phyloP scores from a whole-genome alignment of 2,888 invertebrate genomes.

The Sipha maydis region DNA sequence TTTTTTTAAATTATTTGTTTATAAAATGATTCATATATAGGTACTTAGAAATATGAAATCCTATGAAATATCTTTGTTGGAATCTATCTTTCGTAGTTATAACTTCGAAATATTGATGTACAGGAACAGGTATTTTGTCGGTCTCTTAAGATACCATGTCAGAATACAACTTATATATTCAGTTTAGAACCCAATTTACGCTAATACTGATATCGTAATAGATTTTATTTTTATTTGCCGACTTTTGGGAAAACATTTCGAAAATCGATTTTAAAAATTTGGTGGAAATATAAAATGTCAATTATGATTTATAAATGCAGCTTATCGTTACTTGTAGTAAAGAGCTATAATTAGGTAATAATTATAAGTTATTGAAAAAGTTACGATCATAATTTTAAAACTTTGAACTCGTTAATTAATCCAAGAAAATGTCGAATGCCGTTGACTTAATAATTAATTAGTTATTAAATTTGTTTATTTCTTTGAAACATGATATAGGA shows the following conservation, averaged over 20 bases:
- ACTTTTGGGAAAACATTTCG: not conserved
- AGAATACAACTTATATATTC: not conserved
- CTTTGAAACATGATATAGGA: not conserved
- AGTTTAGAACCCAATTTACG: not conserved
- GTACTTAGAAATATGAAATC: not conserved
- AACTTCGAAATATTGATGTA: not conserved
- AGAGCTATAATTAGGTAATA: not conserved
- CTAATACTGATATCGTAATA: no score
- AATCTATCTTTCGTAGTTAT: not conserved
- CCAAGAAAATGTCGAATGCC: not conserved
- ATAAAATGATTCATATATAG: not conserved
- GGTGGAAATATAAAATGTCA: not conserved
- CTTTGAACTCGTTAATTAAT: no score
- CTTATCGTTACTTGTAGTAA: no score
- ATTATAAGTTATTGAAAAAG: not conserved
- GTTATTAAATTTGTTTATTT: not conserved
- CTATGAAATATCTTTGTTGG: not conserved
- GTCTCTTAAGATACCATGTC: not conserved
- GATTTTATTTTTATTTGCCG: not conserved
- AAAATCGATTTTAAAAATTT: not conserved
- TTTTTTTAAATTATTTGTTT: no score
- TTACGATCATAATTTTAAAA: not conserved
- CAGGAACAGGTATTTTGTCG: conserved; percentile 13
- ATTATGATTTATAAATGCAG: not conserved
- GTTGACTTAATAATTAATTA: not conserved